These are phyloP conservation scores for Bombylius discolor DNA, from an alignment of 2,888 invertebrate species.

Conservation along the genomic window DNA sequence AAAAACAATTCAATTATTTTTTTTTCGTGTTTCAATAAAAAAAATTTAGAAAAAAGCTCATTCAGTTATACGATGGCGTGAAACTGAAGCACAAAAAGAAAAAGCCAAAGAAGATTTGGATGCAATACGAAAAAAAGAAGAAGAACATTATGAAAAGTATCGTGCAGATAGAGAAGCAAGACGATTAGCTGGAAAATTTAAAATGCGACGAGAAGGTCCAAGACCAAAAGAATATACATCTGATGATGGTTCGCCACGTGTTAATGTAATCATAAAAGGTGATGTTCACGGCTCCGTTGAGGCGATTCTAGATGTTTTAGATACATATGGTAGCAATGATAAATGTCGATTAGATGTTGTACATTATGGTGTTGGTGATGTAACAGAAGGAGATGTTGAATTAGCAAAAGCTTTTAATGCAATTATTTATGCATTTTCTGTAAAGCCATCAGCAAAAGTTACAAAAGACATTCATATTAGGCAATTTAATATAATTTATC, in stretches of 20 bases:
- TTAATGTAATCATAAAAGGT: constrained; percentile 58
- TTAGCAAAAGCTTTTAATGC: constrained; percentile 63
- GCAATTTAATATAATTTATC: constrained; percentile 81
- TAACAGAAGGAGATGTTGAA: constrained; percentile 73
- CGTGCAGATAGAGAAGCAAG: constrained; percentile 45
- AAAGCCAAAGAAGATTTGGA: constrained; percentile 50
- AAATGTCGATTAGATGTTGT: constrained; percentile 70
- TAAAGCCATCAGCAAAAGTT: constrained; percentile 39
- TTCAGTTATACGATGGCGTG: constrained; percentile 53
- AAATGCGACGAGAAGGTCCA: constrained; percentile 43
- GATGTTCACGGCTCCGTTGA: constrained; percentile 96
- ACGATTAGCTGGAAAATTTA: constrained; percentile 47
- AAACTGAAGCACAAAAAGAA: constrained; percentile 43
- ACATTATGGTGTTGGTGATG: constrained; percentile 79
- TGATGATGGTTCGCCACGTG: constrained; percentile 41
- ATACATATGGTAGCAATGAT: constrained; percentile 64
- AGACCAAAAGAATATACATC: constrained; percentile 42
- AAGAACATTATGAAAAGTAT: constrained; percentile 52
- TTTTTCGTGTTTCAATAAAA: not conserved
- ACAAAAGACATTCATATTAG: constrained; percentile 45
- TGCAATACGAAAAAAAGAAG: constrained; percentile 51
- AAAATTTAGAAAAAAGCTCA: constrained; percentile 47
- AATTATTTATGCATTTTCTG: constrained; percentile 81
- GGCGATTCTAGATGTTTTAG: constrained; percentile 81
- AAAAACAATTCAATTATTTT: not conserved